Evolutionary conservation across 2,113 vertebrate genomes (phyloP).

Genomic region (Trematocara unimaculatum): DNA sequence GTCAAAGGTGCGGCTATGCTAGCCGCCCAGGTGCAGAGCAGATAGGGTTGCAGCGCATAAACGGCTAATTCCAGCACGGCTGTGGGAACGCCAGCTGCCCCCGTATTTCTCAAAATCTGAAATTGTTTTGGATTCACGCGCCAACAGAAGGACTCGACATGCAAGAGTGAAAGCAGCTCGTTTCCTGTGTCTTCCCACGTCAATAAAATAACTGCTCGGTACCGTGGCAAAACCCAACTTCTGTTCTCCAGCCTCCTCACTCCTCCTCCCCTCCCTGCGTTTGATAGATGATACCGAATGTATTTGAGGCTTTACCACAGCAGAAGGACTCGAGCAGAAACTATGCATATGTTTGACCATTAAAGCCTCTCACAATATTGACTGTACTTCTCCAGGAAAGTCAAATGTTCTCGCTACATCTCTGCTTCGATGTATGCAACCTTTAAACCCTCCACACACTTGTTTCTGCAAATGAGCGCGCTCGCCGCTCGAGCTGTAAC

Average conservation of each 20-base stretch:
- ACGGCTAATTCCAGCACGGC: slow-evolving; percentile 72
- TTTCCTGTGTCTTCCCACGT: slow-evolving; percentile 61
- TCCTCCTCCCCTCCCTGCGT: neutral
- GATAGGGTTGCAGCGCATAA: slow-evolving; percentile 78
- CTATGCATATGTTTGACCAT: slow-evolving; percentile 58
- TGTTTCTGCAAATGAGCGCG: neutral
- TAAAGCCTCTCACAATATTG: slow-evolving; percentile 20
- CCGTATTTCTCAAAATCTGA: slow-evolving; percentile 72
- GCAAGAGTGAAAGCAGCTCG: slow-evolving; percentile 67
- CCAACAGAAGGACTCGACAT: slow-evolving; percentile 73
- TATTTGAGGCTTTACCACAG: slow-evolving; percentile 38
- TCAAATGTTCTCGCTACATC: neutral
- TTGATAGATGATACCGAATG: slow-evolving; percentile 32
- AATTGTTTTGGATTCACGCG: slow-evolving; percentile 71
- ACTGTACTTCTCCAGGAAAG: neutral
- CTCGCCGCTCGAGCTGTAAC: neutral
- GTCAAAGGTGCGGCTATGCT: slow-evolving; percentile 78
- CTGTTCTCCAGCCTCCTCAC: slow-evolving; percentile 28
- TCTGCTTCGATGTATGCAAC: slow-evolving; percentile 13
- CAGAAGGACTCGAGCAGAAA: slow-evolving; percentile 20
- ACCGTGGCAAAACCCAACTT: slow-evolving; percentile 46
- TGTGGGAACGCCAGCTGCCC: slow-evolving; percentile 82
- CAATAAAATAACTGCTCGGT: slow-evolving; percentile 46
- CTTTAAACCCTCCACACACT: slow-evolving; percentile 19
- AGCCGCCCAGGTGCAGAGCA: slow-evolving; percentile 83